Evolutionary conservation across 1,140 invertebrate species (phyloP), one percentile per base, ranked within the genome.

Genomic region (Aphidius gifuensis): DNA sequence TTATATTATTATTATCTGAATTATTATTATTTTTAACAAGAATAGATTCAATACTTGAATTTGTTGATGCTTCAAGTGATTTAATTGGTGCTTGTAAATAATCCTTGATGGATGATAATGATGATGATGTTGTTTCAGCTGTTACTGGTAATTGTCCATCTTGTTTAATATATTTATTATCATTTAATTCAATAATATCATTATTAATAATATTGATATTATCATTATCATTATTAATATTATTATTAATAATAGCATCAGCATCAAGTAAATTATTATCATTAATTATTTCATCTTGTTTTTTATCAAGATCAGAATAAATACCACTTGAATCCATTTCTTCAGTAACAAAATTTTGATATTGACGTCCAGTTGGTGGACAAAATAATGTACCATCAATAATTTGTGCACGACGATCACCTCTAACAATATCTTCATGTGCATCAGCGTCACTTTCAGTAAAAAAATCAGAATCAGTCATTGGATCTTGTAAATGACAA

Each of bases 391-490:
- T 91, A 3, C 91, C 92, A 76, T 93, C 92, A 54, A 67, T 65
- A 5, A 67, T 60, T 7, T 55, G 53, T 6, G 88, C 90, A 59
- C 82, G 79, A 16, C 89, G 81, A 72, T 92, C 90, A 4, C 88
- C 88, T 6, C 83, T 85, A 66, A 73, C 87, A 78, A 75, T 88
- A 32, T 92, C 89, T 63, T 92, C 90, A 74, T 89, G 85, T 3
- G 85, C 87, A 74, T 93, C 91, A 0, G 90, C 90, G 79, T 93
- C 91, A 68, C 89, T 91, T 80, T 93, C 92, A 6, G 91, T 93
- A 71, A 92, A 93, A 74, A 93, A 93, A 74, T 93, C 92, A 0
- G 91, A 93, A 77, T 93, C 91, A 0, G 91, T 93, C 90, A 93
- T 92, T 2, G 90, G 89, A 78, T 92, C 90, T 61, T 86, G 85